Evolutionary conservation across 2,113 vertebrate species (phyloP).

Genomic region (Toxostoma redivivum): DNA sequence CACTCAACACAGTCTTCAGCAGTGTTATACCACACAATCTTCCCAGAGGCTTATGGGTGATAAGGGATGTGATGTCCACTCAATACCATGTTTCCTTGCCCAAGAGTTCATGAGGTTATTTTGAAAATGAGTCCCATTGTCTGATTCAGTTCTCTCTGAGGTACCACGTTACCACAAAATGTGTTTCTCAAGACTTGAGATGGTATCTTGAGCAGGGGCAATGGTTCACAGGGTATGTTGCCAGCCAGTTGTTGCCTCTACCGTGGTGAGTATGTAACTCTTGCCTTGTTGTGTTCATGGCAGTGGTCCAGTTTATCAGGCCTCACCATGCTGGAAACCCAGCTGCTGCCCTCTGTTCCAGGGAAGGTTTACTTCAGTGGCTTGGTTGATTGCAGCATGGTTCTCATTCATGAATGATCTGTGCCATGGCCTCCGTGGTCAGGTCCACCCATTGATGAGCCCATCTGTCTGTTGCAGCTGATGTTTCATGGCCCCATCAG

Average conservation of each 20-base stretch:
- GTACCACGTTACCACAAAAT: not conserved
- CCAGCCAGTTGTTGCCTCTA: not conserved
- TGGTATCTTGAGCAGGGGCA: not conserved
- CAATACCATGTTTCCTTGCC: not conserved
- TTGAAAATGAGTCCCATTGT: not conserved
- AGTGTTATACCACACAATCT: not conserved
- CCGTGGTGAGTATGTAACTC: accelerated
- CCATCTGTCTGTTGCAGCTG: not conserved
- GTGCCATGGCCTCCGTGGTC: not conserved
- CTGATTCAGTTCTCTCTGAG: accelerated
- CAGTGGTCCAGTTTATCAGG: not conserved
- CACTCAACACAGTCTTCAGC: not conserved
- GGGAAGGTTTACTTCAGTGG: not conserved
- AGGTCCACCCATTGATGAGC: not conserved
- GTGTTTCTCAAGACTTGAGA: not conserved
- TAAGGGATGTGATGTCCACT: not conserved
- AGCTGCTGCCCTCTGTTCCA: not conserved
- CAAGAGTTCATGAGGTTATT: not conserved
- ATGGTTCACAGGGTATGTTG: not conserved
- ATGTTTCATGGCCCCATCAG: not conserved
- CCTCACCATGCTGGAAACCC: not conserved
- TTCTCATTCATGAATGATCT: not conserved
- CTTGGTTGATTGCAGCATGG: not conserved
- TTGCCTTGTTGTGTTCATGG: not conserved
- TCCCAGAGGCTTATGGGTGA: not conserved